phyloP scores from a whole-genome alignment of 2,113 vertebrate genomes.

The Fulica atra region DNA sequence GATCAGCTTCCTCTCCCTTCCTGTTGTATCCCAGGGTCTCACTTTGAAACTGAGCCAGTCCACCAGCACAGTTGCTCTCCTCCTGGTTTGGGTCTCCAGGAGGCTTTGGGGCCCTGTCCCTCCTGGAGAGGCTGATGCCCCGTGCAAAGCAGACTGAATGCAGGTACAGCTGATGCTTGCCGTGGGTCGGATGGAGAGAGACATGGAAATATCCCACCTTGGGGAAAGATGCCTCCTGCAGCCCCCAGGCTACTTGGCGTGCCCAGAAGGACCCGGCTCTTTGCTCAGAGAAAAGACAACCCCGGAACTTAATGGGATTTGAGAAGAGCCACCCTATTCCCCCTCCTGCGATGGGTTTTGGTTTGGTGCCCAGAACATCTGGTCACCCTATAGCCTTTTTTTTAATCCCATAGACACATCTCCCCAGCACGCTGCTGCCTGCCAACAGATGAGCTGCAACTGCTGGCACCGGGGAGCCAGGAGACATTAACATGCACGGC shows the following conservation, averaged over 20 bases:
- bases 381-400: constrained; percentile 12
- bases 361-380: constrained; percentile 40
- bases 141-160: neutral
- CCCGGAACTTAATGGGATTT: neutral
- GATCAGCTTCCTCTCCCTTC: too few species aligned
- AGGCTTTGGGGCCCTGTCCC: neutral
- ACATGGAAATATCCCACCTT: neutral
- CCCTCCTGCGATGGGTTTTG: neutral
- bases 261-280: neutral
- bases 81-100: neutral
- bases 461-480: neutral
- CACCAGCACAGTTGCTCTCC: neutral
- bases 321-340: neutral
- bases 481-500: neutral
- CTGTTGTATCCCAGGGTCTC: neutral
- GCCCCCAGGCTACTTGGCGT: neutral
- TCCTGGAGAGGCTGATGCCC: neutral
- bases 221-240: neutral
- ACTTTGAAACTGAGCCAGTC: neutral
- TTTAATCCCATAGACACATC: neutral
- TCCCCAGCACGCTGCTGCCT: neutral
- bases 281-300: neutral
- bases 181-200: neutral
- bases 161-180: neutral
- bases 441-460: neutral